Percentiles rank a stretch among this genome's conserved stretches.
phyloP scores from a whole-genome alignment of 2,888 invertebrate species.

The Drosophila nr. medialis region DNA sequence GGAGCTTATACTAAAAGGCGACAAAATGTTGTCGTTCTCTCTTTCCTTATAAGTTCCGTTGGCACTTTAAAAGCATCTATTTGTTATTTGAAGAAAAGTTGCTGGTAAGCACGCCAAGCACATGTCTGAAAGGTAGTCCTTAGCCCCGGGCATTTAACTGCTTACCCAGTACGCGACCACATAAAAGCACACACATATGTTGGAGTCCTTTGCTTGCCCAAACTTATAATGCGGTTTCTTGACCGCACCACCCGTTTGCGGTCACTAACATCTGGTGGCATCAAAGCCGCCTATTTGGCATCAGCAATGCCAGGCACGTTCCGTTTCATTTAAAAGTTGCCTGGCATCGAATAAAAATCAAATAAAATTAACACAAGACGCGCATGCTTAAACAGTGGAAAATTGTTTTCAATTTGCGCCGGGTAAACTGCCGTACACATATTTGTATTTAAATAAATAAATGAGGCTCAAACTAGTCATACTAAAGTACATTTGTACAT shows the following conservation, averaged over 20 bases:
- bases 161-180: slow-evolving; percentile 36
- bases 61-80: slow-evolving; percentile 61
- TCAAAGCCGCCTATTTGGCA: slow-evolving; percentile 2
- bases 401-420: slow-evolving; percentile 65
- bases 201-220: slow-evolving; percentile 28
- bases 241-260: slow-evolving; percentile 37
- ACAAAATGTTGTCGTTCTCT: slow-evolving; percentile 66
- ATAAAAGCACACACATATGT: slow-evolving; percentile 41
- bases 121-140: slow-evolving; percentile 28
- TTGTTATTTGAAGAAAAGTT: slow-evolving; percentile 56
- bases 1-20: slow-evolving; percentile 53
- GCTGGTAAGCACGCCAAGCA: slow-evolving; percentile 3
- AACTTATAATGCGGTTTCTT: slow-evolving; percentile 50
- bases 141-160: slow-evolving; percentile 36
- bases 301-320: slow-evolving; percentile 62
- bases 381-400: slow-evolving; percentile 56
- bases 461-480: background rate
- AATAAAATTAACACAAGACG: slow-evolving; percentile 66
- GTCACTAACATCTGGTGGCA: slow-evolving; percentile 21
- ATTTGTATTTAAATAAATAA: background rate
- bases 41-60: slow-evolving; percentile 44
- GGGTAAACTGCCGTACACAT: slow-evolving; percentile 23
- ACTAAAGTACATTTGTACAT: background rate
- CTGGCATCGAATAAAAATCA: slow-evolving; percentile 60
- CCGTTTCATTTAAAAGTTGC: slow-evolving; percentile 69